A percentile compares a stretch with the other conserved stretches of the same genome.
These are phyloP conservation scores for Crocallis elinguaria DNA, from an alignment of 2,888 invertebrate genomes.

Conservation along the genomic window DNA sequence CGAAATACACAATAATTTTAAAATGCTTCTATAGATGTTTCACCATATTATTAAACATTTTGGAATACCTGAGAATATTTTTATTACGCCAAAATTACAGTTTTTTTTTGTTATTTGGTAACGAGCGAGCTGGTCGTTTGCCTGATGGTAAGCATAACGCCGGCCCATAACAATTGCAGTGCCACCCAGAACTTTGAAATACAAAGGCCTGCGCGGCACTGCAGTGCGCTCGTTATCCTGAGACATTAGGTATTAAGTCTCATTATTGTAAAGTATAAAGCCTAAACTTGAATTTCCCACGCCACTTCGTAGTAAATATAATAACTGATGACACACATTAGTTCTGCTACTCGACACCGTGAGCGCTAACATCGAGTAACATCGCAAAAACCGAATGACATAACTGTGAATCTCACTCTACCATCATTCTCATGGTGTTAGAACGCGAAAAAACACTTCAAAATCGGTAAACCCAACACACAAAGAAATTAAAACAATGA, in stretches of 20 bases:
- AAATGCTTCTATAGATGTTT: too few species aligned
- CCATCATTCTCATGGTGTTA: slow-evolving; percentile 51
- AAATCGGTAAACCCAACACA: slow-evolving; percentile 33
- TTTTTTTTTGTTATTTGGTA: too few species aligned
- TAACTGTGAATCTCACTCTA: slow-evolving; percentile 53
- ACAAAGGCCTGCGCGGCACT: too few species aligned
- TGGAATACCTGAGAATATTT: too few species aligned
- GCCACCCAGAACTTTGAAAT: too few species aligned
- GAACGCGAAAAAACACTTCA: slow-evolving; percentile 3
- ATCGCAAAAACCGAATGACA: slow-evolving; percentile 45
- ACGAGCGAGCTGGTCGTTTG: too few species aligned
- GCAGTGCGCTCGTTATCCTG: too few species aligned
- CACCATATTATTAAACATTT: too few species aligned
- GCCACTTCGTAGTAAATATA: neutral
- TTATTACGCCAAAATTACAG: too few species aligned
- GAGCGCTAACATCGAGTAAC: slow-evolving; percentile 43
- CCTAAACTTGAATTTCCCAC: neutral
- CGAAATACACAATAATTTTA: too few species aligned
- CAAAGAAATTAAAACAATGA: slow-evolving; percentile 41
- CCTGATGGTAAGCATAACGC: too few species aligned
- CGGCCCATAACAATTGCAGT: too few species aligned
- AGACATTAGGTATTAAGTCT: neutral
- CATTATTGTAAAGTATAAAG: neutral
- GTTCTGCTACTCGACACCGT: slow-evolving; percentile 53
- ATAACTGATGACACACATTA: slow-evolving; percentile 36